phyloP scores from a whole-genome alignment of 2,113 vertebrate species.

The Albula glossodonta region DNA sequence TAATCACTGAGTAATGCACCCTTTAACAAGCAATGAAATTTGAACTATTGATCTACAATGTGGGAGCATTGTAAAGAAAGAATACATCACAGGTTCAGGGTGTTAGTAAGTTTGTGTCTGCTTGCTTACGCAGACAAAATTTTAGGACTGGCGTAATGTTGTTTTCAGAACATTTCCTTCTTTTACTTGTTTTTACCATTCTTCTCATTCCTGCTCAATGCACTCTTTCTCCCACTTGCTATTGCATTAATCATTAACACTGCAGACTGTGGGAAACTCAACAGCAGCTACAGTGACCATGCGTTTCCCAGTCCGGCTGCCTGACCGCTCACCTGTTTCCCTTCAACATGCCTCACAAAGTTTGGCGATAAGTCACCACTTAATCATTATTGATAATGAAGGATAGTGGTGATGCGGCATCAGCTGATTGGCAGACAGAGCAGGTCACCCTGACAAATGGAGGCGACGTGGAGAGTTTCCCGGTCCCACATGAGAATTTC shows the following conservation, averaged over 20 bases:
- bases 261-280: conserved; percentile 64
- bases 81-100: neutral
- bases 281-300: conserved; percentile 63
- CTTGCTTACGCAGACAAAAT: conserved; percentile 39
- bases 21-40: neutral
- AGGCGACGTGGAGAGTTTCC: conserved; percentile 30
- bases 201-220: conserved; percentile 56
- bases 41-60: neutral
- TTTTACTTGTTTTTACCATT: conserved; percentile 26
- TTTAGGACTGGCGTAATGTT: conserved; percentile 39
- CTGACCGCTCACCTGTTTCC: conserved; percentile 53
- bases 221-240: conserved; percentile 49
- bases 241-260: conserved; percentile 74
- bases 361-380: conserved; percentile 61
- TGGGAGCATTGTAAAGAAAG: neutral
- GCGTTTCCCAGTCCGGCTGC: conserved; percentile 62
- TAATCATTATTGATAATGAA: conserved; percentile 69
- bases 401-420: conserved; percentile 51
- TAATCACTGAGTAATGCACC: neutral
- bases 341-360: conserved; percentile 56
- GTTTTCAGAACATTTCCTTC: conserved; percentile 26
- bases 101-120: neutral
- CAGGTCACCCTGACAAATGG: conserved; percentile 47
- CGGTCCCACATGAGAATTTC: conserved; percentile 59
- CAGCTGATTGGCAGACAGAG: conserved; percentile 66